These are phyloP conservation scores for Agriotes lineatus DNA, from an alignment of 2,888 invertebrate genomes.

Conservation along the genomic window DNA sequence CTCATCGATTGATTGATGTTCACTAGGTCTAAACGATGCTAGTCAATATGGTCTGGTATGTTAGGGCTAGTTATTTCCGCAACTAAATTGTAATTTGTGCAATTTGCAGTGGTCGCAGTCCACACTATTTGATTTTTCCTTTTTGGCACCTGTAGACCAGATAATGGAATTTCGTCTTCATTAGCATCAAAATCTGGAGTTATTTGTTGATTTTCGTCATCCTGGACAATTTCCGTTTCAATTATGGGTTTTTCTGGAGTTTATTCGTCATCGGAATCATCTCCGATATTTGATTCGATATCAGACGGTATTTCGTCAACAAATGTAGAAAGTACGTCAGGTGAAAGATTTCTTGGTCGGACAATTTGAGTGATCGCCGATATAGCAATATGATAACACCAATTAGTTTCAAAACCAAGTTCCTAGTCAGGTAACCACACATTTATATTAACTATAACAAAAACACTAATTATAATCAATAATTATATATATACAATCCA, in stretches of 20 bases:
- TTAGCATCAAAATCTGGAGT: neutral
- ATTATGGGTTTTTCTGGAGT: neutral
- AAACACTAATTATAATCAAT: neutral
- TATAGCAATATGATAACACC: too few species aligned
- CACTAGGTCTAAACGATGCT: too few species aligned
- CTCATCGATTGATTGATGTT: too few species aligned
- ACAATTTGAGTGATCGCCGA: neutral
- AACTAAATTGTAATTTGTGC: too few species aligned
- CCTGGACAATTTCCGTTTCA: too few species aligned
- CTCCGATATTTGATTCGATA: neutral
- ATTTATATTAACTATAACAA: too few species aligned
- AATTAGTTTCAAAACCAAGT: neutral
- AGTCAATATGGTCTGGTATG: too few species aligned
- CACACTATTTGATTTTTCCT: too few species aligned
- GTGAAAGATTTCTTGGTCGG: neutral
- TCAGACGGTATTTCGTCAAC: conserved; percentile 9
- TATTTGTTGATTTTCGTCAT: neutral
- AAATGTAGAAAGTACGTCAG: neutral
- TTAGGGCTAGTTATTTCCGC: conserved; percentile 3
- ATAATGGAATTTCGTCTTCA: conserved; percentile 8
- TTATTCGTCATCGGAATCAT: neutral
- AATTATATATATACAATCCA: neutral
- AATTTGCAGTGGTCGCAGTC: too few species aligned
- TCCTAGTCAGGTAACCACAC: neutral
- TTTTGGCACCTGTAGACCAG: too few species aligned